phyloP scores from a whole-genome alignment of 2,888 invertebrate genomes.

The Hyposoter didymator region DNA sequence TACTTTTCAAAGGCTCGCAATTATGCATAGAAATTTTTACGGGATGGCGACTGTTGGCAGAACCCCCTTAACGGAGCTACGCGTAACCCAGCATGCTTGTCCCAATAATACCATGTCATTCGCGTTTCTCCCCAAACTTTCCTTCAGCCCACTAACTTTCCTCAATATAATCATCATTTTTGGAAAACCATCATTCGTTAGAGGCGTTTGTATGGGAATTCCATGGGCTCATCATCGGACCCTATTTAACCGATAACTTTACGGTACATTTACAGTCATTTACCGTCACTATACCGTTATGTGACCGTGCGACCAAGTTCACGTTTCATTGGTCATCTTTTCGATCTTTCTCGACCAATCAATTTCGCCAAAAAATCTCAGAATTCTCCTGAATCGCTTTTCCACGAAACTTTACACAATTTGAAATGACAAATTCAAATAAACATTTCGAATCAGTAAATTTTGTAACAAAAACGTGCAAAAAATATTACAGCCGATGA shows the following conservation, averaged over 20 bases:
- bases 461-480: not conserved
- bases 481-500: not conserved
- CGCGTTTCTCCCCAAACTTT: not conserved
- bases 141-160: not conserved
- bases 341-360: not conserved
- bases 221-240: not conserved
- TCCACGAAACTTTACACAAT: not conserved
- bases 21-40: conserved; percentile 31
- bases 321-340: conserved; percentile 5
- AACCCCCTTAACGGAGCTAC: conserved; percentile 33
- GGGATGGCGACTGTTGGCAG: conserved; percentile 48
- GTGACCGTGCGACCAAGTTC: conserved; percentile 1
- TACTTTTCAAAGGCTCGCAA: conserved; percentile 47
- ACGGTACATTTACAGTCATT: conserved; percentile 26
- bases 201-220: not conserved
- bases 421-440: not conserved
- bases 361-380: not conserved
- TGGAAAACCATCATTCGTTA: not conserved
- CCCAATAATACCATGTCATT: conserved; percentile 2
- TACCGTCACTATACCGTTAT: conserved; percentile 29
- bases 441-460: not conserved
- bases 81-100: conserved; percentile 14
- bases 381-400: not conserved
- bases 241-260: conserved; percentile 5
- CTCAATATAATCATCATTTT: not conserved